Conservation (phyloP, 92 coral and sea anemone species). For the Blastomussa wellsi region DNA sequence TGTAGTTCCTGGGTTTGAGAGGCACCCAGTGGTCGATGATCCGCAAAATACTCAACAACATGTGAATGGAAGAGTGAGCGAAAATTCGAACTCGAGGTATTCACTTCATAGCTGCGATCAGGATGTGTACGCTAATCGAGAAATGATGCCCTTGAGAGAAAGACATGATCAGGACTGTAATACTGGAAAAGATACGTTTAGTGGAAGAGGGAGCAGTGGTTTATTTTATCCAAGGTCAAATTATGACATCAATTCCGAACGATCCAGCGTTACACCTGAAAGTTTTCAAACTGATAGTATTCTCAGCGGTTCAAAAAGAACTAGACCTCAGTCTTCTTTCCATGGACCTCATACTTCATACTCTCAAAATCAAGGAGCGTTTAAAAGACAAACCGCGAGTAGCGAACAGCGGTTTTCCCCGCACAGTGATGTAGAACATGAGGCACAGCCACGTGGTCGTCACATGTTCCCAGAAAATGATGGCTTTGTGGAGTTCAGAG, state of each 20-base stretch:
- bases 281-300: background rate
- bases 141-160: conserved; percentile 4
- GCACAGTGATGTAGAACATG: background rate
- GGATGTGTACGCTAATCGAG: background rate
- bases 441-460: background rate
- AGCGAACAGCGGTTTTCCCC: conserved; percentile 10
- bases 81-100: background rate
- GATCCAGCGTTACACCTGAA: background rate
- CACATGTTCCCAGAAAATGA: background rate
- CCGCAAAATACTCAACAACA: background rate
- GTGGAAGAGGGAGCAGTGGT: conserved; percentile 25
- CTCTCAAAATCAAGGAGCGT: background rate
- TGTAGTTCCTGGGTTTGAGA: background rate
- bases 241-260: background rate
- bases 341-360: background rate
- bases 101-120: conserved; percentile 4
- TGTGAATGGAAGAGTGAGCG: background rate
- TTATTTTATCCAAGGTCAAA: background rate
- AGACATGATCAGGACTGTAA: background rate
- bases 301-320: background rate
- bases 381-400: background rate
- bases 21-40: background rate
- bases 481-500: background rate
- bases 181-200: background rate
- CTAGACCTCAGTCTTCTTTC: background rate